Evolutionary conservation across 2,113 vertebrate species (phyloP).

Genomic region (Mesitornis unicolor): DNA sequence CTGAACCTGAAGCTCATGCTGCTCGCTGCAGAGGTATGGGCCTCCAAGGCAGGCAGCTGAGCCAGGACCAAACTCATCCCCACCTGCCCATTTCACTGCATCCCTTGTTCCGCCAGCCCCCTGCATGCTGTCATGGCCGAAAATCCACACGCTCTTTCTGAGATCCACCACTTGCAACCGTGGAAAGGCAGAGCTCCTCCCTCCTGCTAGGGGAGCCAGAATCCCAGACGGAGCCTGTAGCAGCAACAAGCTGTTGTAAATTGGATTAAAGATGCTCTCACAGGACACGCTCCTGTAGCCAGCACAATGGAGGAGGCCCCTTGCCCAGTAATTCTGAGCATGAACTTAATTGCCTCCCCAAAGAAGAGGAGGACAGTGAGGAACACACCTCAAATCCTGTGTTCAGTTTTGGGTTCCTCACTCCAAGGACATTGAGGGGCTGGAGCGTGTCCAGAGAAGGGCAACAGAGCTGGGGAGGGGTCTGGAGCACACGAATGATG

Average conservation of each 20-base stretch:
- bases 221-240: background rate
- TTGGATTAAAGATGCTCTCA: rapidly evolving
- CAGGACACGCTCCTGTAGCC: background rate
- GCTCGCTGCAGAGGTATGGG: background rate
- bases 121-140: background rate
- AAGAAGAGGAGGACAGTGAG: background rate
- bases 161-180: background rate
- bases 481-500: no score
- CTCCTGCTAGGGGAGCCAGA: background rate
- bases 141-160: background rate
- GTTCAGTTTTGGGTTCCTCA: no score
- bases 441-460: no score
- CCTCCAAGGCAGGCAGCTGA: background rate
- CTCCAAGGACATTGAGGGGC: no score
- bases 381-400: no score
- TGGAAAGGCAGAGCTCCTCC: background rate
- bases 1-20: background rate
- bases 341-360: background rate
- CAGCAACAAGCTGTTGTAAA: background rate
- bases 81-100: background rate
- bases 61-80: background rate
- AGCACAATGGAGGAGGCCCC: background rate
- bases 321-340: background rate
- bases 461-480: no score
- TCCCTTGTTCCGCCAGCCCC: background rate